Evolutionary conservation across 1,140 invertebrate species (phyloP), one percentile per base, ranked within the genome.

Genomic region (Drosophila nebulosa): DNA sequence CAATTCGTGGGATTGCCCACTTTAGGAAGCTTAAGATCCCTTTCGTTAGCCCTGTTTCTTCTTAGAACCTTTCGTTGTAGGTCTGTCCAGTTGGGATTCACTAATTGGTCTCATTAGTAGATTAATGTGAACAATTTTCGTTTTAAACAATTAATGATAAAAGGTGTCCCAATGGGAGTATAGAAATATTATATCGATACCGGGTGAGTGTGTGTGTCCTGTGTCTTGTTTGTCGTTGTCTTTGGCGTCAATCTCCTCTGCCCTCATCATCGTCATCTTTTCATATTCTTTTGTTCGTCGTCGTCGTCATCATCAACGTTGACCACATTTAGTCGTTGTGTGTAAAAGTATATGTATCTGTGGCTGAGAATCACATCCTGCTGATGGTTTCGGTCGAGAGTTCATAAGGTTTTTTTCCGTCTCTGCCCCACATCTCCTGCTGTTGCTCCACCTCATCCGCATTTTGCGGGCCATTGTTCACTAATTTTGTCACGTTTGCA

Each of bases 401-500:
- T 88, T 88, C 83, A 88, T 79, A 69, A 88, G 71, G 75, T 66
- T 66, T 70, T 60, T 22, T 61, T 50, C 51, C 39, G 22, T 9
- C 18, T 1, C 55, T 24, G 1, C 18, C n/a, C 35, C 30, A 1
- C 27, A 30, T 18, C 9, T 1, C 24, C 3, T 32, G 9, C 30
- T 63, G 50, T 18, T 32, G 26, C 57, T 18, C 36, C 63, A 61
- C 73, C 69, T 66, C 61, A 64, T 59, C 60, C 74, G 74, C 61
- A 88, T 70, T 64, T 72, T 69, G 58, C 67, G 56, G 65, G 57
- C 75, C 71, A 86, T 88, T 88, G 83, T 88, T 88, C 83, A 89
- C 84, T 88, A 88, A 88, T 88, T 88, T 88, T 89, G 83, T 88
- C 83, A 89, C 83, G 83, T 88, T 88, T 88, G 83, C 81, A 86